Evolutionary conservation across 2,113 vertebrate genomes (phyloP).

Genomic region (Calidris pygmaea): DNA sequence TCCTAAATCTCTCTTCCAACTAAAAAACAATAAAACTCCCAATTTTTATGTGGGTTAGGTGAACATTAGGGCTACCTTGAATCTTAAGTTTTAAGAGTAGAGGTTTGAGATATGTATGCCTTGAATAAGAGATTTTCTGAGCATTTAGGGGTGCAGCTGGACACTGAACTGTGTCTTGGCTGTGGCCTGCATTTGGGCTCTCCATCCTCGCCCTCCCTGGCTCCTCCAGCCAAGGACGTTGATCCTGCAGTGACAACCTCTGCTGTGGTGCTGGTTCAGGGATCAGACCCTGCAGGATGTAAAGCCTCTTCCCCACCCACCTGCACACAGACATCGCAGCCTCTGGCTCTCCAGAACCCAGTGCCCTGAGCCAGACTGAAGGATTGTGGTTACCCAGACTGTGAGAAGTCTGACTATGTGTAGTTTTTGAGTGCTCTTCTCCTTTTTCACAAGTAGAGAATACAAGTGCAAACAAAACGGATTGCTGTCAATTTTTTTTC

Average conservation of each 20-base stretch:
- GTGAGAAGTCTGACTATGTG: background rate
- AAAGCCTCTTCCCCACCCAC: fast-evolving
- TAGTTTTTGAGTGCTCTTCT: background rate
- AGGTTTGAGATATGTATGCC: background rate
- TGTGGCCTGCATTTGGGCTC: background rate
- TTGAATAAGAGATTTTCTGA: background rate
- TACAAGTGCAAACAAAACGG: background rate
- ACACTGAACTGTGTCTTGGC: background rate
- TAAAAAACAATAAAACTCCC: background rate
- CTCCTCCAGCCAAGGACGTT: background rate
- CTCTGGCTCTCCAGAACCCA: background rate
- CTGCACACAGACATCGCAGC: background rate
- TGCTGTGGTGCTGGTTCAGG: background rate
- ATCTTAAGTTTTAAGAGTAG: background rate
- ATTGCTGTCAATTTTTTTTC: background rate
- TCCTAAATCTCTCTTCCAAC: background rate
- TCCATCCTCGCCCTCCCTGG: background rate
- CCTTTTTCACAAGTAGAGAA: background rate
- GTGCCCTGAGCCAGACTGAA: fast-evolving
- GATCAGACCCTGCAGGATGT: background rate
- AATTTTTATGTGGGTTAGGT: background rate
- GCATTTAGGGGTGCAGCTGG: background rate
- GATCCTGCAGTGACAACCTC: background rate
- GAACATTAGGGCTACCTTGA: background rate
- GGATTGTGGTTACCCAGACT: background rate